Conservation (phyloP, 1,140 invertebrate genomes). For the Bombus huntii region DNA sequence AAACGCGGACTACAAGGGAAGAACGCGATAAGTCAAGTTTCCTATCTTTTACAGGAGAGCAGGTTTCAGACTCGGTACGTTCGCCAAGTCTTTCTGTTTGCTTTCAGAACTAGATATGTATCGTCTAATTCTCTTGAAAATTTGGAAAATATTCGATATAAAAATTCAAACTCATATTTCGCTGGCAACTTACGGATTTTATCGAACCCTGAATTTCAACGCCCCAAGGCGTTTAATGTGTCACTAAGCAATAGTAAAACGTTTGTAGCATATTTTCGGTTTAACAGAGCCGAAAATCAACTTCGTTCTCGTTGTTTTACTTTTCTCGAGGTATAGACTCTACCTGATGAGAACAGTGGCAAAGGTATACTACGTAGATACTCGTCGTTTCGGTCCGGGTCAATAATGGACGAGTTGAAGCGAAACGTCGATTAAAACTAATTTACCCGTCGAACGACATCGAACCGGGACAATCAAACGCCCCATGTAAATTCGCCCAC, state of each 20-base stretch:
- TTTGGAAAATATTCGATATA: neutral
- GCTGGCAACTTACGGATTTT: neutral
- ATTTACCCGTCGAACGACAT: conserved; percentile 17
- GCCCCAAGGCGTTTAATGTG: neutral
- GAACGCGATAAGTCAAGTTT: neutral
- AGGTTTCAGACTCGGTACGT: no score
- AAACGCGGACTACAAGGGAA: neutral
- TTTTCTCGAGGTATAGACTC: neutral
- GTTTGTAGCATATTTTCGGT: neutral
- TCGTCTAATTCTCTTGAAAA: no score
- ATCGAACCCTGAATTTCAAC: neutral
- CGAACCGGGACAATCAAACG: conserved; percentile 23
- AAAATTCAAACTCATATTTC: neutral
- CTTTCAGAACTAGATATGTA: no score
- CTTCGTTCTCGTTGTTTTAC: conserved; percentile 5
- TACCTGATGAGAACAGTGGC: neutral
- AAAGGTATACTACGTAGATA: neutral
- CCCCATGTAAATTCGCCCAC: conserved; percentile 17
- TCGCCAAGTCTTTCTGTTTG: no score
- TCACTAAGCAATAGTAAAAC: no score
- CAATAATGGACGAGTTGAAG: conserved; percentile 20
- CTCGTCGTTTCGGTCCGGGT: neutral
- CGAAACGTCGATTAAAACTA: conserved; percentile 30
- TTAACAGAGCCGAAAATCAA: conserved; percentile 5
- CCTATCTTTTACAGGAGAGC: neutral